Base-by-base conservation (phyloP, 2,797 vertebrate genomes). In the Hozukius guyotensis region DNA sequence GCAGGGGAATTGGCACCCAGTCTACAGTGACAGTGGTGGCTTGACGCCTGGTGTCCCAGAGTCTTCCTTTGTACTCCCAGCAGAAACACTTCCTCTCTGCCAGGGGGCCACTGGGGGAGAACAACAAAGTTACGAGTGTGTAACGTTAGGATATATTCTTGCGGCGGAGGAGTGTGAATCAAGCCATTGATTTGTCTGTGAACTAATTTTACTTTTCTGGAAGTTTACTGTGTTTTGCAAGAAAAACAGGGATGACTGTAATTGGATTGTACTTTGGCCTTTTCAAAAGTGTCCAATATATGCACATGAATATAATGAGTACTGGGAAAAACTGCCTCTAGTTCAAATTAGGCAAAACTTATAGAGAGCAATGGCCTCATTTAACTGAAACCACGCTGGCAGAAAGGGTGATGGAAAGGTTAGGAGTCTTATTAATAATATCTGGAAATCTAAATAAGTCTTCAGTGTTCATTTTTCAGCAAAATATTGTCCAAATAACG, bases 1-100 rank as follows among this genome's bases (percentile, higher is more conserved):
- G 85, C 88, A 77, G 84, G 85, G 84, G 80, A 92, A 90, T 27
- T 93, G 92, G 91, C 89, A 70, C 80, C 62, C 59, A 55, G 70
- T 86, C 72, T 57, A 68, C 75, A 81, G 87, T 85, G 68, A 73
- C 87, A 75, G 75, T 61, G 72, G 78, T 87, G 81, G 83, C 81
- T 89, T 80, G 72, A 82, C 11, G 82, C 82, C 68, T 83, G 82
- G 57, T 75, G 77, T 80, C 85, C 82, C 81, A 64, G 49, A 73
- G 83, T 81, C 68, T 63, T 73, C 56, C 78, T 84, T 79, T 89
- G 89, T 87, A 61, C 80, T 72, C 59, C 75, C 74, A 81, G 84
- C 72, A 69, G 78, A 81, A 74, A 78, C 80, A 61, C 61, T 65
- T 68, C 14, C 27, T 80, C 27, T 46, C 22, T 75, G 81, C 75